Evolutionary conservation across 2,888 invertebrate genomes (phyloP).

Genomic region (Pogonocherus hispidulus): DNA sequence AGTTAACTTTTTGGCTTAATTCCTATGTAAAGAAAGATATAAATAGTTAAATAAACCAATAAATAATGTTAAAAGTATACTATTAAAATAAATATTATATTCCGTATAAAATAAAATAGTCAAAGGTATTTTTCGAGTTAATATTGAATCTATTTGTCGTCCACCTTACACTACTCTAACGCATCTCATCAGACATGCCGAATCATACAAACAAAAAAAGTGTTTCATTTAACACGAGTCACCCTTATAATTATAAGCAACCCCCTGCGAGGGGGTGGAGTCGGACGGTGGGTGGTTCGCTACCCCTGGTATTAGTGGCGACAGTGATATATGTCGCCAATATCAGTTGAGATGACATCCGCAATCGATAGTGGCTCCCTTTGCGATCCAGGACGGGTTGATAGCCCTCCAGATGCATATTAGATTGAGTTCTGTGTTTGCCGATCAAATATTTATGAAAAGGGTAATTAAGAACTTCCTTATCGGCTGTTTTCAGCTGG

Average conservation of each 20-base stretch:
- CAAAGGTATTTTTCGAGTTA: too few species aligned
- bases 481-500: slow-evolving; percentile 30
- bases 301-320: slow-evolving; percentile 57
- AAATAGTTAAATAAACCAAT: too few species aligned
- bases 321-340: slow-evolving; percentile 64
- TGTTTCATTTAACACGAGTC: slow-evolving; percentile 45
- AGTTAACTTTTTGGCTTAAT: too few species aligned
- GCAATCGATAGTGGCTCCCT: slow-evolving; percentile 57
- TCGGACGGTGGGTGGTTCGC: slow-evolving; percentile 49
- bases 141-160: too few species aligned
- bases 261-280: slow-evolving; percentile 31
- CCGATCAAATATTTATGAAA: slow-evolving; percentile 38
- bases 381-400: slow-evolving; percentile 25
- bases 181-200: slow-evolving; percentile 45
- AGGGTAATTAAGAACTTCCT: slow-evolving; percentile 39
- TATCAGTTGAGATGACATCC: slow-evolving; percentile 62
- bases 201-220: slow-evolving; percentile 45
- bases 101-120: too few species aligned
- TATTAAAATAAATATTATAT: too few species aligned
- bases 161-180: too few species aligned
- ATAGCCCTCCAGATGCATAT: slow-evolving; percentile 49
- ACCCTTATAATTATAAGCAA: slow-evolving; percentile 50
- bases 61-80: too few species aligned
- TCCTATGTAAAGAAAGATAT: too few species aligned
- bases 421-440: slow-evolving; percentile 41